Evolutionary conservation across 2,888 invertebrate species (phyloP).

Genomic region (Chamaedrilus cognettii): DNA sequence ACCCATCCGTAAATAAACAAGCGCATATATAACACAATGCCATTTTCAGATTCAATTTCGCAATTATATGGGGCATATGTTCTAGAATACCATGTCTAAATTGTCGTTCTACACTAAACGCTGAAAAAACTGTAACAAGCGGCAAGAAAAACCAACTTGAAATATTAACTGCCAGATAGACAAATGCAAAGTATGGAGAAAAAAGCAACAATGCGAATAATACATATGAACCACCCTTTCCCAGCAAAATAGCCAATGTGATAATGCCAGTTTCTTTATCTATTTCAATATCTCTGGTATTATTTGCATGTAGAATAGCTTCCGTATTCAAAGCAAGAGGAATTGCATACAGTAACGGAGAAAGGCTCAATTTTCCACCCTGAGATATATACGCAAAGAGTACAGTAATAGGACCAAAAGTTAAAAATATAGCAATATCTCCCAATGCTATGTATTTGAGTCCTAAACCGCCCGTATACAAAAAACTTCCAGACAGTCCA

Average conservation of each 20-base stretch:
- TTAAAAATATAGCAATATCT: slow-evolving; percentile 86
- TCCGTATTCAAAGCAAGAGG: slow-evolving; percentile 93
- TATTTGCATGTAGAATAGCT: slow-evolving; percentile 93
- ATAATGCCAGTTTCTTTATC: slow-evolving; percentile 90
- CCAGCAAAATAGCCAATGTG: slow-evolving; percentile 91
- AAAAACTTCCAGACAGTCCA: slow-evolving; percentile 89
- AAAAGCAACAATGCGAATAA: slow-evolving; percentile 87
- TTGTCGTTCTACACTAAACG: slow-evolving; percentile 86
- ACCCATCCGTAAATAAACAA: slow-evolving; percentile 40
- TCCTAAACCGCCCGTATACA: slow-evolving; percentile 96
- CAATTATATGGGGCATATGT: slow-evolving; percentile 83
- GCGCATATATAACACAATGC: slow-evolving; percentile 87
- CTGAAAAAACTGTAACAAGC: slow-evolving; percentile 80
- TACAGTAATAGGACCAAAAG: slow-evolving; percentile 93
- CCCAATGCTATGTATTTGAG: slow-evolving; percentile 94
- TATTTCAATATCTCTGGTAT: slow-evolving; percentile 86
- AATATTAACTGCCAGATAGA: slow-evolving; percentile 81
- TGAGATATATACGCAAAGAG: slow-evolving; percentile 92
- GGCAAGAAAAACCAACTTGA: slow-evolving; percentile 89
- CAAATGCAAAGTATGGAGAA: slow-evolving; percentile 77
- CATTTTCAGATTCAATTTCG: slow-evolving; percentile 86
- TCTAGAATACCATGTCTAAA: slow-evolving; percentile 81
- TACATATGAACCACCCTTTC: slow-evolving; percentile 86
- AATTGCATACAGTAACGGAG: slow-evolving; percentile 89
- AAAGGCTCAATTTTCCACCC: slow-evolving; percentile 84